phyloP scores from a whole-genome alignment of 1,140 invertebrate genomes.

The Ruditapes philippinarum region DNA sequence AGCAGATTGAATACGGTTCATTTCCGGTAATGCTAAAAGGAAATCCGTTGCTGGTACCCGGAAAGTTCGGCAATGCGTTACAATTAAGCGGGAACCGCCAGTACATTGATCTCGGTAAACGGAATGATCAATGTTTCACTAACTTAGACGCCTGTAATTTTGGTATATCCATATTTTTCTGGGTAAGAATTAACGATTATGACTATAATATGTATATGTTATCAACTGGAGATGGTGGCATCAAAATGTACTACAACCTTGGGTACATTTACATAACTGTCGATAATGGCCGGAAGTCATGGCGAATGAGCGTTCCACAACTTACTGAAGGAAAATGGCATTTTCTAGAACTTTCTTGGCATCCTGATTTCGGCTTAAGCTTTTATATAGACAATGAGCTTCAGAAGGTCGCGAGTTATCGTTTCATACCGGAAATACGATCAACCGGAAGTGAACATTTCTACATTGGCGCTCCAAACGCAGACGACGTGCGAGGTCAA shows the following conservation, averaged over 20 bases:
- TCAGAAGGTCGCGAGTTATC: constrained; percentile 63
- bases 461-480: constrained; percentile 80
- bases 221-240: constrained; percentile 80
- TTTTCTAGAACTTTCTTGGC: constrained; percentile 85
- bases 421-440: constrained; percentile 37
- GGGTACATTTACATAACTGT: constrained; percentile 78
- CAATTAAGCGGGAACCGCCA: constrained; percentile 79
- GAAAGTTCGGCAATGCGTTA: constrained; percentile 81
- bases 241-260: constrained; percentile 78
- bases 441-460: constrained; percentile 6
- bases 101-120: constrained; percentile 81
- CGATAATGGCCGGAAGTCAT: constrained; percentile 70
- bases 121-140: constrained; percentile 79
- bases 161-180: constrained; percentile 83
- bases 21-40: constrained; percentile 74
- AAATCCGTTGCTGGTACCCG: constrained; percentile 77
- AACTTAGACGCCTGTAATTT: constrained; percentile 81
- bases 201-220: constrained; percentile 82
- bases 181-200: constrained; percentile 79
- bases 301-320: constrained; percentile 70
- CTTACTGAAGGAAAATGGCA: constrained; percentile 80
- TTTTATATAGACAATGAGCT: constrained; percentile 83
- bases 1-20: constrained; percentile 68
- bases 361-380: constrained; percentile 81
- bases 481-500: constrained; percentile 70